These are phyloP conservation scores for Ornithoptera alexandrae DNA, from an alignment of 2,888 invertebrate genomes.

Conservation along the genomic window DNA sequence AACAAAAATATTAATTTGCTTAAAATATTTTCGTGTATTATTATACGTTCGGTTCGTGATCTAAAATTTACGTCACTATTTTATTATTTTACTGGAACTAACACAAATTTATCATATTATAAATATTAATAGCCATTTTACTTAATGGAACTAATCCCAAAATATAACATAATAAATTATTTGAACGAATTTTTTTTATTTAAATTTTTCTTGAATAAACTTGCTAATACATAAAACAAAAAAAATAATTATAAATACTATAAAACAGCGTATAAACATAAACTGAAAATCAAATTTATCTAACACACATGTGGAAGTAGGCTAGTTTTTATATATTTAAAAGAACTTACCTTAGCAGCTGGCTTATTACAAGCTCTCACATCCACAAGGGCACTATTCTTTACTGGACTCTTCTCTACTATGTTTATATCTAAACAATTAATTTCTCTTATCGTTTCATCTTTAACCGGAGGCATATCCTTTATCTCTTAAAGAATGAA, in stretches of 20 bases:
- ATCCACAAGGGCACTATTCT: slow-evolving; percentile 78
- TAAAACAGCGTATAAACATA: slow-evolving; percentile 1
- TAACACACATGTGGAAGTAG: slow-evolving; percentile 2
- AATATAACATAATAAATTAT: background rate
- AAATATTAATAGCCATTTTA: too few species aligned
- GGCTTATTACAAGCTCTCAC: slow-evolving; percentile 85
- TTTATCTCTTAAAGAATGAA: slow-evolving; percentile 35
- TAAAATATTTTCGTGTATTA: too few species aligned
- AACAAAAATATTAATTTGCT: too few species aligned
- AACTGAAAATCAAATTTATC: background rate
- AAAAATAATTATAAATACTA: slow-evolving; percentile 5
- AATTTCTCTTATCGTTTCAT: slow-evolving; percentile 71
- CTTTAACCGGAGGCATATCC: slow-evolving; percentile 79
- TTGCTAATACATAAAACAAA: background rate
- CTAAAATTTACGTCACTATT: too few species aligned
- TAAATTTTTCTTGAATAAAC: background rate
- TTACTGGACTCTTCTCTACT: slow-evolving; percentile 72
- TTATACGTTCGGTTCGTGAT: too few species aligned
- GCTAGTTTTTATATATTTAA: background rate
- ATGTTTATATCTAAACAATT: slow-evolving; percentile 74
- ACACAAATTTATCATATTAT: too few species aligned
- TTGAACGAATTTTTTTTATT: background rate
- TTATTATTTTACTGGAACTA: too few species aligned
- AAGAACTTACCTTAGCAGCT: slow-evolving; percentile 79
- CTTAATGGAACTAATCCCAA: too few species aligned